Conservation (phyloP, 2,113 vertebrate genomes). For the Salminus brasiliensis region DNA sequence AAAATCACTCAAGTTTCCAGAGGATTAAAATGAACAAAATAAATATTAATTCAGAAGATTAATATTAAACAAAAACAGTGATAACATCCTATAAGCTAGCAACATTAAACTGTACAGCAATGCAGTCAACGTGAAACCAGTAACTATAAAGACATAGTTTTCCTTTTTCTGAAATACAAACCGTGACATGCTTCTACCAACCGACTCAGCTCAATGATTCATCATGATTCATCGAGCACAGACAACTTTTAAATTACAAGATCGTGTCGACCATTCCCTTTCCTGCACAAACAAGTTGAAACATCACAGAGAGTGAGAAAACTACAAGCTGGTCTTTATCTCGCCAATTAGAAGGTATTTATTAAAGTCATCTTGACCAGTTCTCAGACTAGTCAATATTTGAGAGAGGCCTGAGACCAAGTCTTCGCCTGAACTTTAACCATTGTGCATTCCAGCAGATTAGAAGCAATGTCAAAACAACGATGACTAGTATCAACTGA, state of each 20-base stretch:
- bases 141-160: too few relatives aligned
- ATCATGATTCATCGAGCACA: slow-evolving; percentile 23
- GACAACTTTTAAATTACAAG: slow-evolving; percentile 40
- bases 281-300: slow-evolving; percentile 36
- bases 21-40: not conserved
- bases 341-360: slow-evolving; percentile 38
- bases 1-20: not conserved
- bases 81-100: too few relatives aligned
- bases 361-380: slow-evolving; percentile 34
- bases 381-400: slow-evolving; percentile 31
- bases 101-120: not conserved
- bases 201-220: slow-evolving; percentile 24
- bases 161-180: not conserved
- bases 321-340: slow-evolving; percentile 32
- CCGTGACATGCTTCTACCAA: slow-evolving; percentile 14
- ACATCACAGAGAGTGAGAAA: slow-evolving; percentile 53
- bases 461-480: slow-evolving; percentile 60
- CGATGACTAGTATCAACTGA: slow-evolving; percentile 25
- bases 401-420: slow-evolving; percentile 55
- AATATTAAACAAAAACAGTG: too few relatives aligned
- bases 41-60: not conserved
- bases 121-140: not conserved
- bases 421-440: slow-evolving; percentile 72
- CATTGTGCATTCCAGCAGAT: slow-evolving; percentile 68
- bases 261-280: slow-evolving; percentile 16